These are phyloP conservation scores for Nothocercus julius DNA, from an alignment of 2,113 vertebrate species.

Conservation along the genomic window DNA sequence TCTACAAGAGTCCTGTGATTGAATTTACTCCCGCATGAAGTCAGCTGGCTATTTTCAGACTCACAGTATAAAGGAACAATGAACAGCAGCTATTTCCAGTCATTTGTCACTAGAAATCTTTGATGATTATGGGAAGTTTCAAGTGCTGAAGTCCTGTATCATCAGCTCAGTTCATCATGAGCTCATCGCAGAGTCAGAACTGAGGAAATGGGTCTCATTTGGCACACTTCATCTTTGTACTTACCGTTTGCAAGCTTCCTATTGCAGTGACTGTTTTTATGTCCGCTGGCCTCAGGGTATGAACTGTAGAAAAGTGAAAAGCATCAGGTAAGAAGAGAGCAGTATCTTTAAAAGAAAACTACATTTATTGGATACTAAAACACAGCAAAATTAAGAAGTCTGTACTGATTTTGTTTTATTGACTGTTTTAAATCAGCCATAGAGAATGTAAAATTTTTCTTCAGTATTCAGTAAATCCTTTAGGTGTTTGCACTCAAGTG, in stretches of 20 bases:
- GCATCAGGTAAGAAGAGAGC: not conserved
- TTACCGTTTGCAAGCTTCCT: slow-evolving; percentile 73
- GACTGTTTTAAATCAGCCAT: not conserved
- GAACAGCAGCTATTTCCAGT: slow-evolving; percentile 46
- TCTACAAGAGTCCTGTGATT: not conserved
- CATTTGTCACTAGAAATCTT: slow-evolving; percentile 19
- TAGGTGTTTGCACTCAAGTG: not conserved
- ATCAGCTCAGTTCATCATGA: not conserved
- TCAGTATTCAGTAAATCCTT: not conserved
- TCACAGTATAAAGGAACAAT: not conserved
- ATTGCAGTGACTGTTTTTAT: slow-evolving; percentile 74
- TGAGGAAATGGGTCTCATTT: not conserved
- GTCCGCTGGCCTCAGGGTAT: slow-evolving; percentile 76
- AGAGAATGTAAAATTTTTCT: not conserved
- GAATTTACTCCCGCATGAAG: not conserved
- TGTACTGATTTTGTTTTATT: not conserved
- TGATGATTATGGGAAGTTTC: not conserved
- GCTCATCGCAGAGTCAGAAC: not conserved
- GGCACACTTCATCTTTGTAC: slow-evolving; percentile 26
- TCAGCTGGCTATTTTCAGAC: slow-evolving; percentile 15
- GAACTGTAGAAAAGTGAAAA: slow-evolving; percentile 70
- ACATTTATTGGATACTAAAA: not conserved
- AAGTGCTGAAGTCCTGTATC: not conserved
- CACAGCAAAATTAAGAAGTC: not conserved
- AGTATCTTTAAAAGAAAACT: not conserved